Evolutionary conservation across 2,113 vertebrate genomes (phyloP), one percentile per base, ranked within the genome.

Genomic region (Melanerpes formicivorus): DNA sequence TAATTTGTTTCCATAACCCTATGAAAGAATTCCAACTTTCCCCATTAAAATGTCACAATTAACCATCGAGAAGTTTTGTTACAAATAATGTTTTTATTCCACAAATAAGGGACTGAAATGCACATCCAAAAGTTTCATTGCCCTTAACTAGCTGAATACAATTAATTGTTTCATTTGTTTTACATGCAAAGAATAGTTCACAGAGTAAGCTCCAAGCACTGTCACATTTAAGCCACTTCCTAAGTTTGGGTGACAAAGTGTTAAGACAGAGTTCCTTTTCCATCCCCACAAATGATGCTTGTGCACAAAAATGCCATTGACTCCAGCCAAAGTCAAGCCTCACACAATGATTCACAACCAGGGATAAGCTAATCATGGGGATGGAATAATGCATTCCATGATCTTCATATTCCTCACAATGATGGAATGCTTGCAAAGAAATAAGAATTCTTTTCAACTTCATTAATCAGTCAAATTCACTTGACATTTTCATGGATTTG

Each of bases 1-100:
- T 89, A 93, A 95, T 96, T 96, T 96, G 86, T 95, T 96, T 97
- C 95, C 90, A 90, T 88, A 95, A 96, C 76, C 89, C 87, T 83
- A 34, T 70, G 74, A 87, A 96, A 89, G 94, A 94, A 91, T 96
- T 96, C 81, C 76, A 80, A 79, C 84, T 79, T 55, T 34, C 80
- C 59, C 66, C 90, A 87, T 97, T 95, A 95, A 97, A 96, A 97
- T 89, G 83, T 92, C 96, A 94, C 67, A 87, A 95, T 90, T 95
- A 90, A 92, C 94, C 60, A 1, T 44, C 7, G 5, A 81, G 95
- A 95, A 94, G 84, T 97, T 95, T 85, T 95, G 95, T 84, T 86
- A 62, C 66, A 63, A 91, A 93, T 78, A 84, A 76, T 72, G 80
- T 55, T 75, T 92, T 85, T 52, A 81, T 70, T 93, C 94, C 86